A percentile compares a stretch with the other conserved stretches of the same genome.
phyloP scores from a whole-genome alignment of 2,888 invertebrate species.

The Axea sp. region DNA sequence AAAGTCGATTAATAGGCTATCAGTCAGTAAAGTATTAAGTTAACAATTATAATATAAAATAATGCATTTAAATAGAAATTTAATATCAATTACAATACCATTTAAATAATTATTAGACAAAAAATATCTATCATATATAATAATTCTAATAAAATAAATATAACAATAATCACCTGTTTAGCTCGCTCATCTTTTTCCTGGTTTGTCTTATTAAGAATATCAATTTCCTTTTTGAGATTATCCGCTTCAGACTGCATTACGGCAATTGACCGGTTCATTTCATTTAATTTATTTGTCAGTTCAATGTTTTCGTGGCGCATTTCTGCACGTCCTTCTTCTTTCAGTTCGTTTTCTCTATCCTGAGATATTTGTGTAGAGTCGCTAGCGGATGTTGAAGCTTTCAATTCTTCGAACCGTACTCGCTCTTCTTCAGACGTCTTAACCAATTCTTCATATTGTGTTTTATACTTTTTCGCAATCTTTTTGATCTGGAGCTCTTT shows the following conservation, averaged over 20 bases:
- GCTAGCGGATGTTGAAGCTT: conserved; percentile 78
- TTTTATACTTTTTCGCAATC: conserved; percentile 96
- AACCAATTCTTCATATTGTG: conserved; percentile 88
- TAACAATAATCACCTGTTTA: too few species aligned
- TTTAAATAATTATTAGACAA: too few species aligned
- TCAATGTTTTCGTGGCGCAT: conserved; percentile 74
- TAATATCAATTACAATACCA: too few species aligned
- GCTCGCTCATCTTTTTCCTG: conserved; percentile 84
- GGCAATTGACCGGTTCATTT: conserved; percentile 78
- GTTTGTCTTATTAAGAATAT: conserved; percentile 81
- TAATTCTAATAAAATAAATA: too few species aligned
- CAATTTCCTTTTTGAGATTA: conserved; percentile 84
- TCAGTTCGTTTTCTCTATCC: conserved; percentile 79
- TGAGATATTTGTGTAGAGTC: conserved; percentile 72
- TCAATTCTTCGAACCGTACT: conserved; percentile 81
- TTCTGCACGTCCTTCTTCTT: conserved; percentile 80
- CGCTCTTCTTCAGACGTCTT: conserved; percentile 85
- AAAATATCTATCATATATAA: too few species aligned
- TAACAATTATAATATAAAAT: too few species aligned
- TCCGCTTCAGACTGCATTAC: conserved; percentile 83
- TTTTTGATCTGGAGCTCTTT: conserved; percentile 89
- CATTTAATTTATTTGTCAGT: conserved; percentile 72
- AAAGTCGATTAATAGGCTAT: too few species aligned
- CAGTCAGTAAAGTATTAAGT: too few species aligned
- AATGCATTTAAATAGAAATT: too few species aligned